Conservation (phyloP, 2,797 vertebrate genomes). For the Poecilia velifera region DNA sequence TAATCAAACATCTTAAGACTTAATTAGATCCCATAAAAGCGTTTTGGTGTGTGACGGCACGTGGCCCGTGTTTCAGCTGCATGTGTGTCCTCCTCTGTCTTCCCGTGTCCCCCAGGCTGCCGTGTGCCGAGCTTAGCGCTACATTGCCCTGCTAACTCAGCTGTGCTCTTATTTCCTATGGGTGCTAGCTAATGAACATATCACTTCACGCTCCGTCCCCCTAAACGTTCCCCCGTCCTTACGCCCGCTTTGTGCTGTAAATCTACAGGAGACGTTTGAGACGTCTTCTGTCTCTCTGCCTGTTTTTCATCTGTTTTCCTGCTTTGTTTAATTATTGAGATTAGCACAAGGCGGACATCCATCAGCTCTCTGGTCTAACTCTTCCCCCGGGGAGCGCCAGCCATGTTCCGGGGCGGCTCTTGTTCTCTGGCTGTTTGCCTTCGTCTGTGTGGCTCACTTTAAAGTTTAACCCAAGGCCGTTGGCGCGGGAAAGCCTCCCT, state of each 20-base stretch:
- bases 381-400: slow-evolving; percentile 22
- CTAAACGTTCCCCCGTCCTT: slow-evolving; percentile 8
- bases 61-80: slow-evolving; percentile 33
- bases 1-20: neutral
- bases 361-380: slow-evolving; percentile 7
- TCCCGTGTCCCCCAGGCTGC: slow-evolving; percentile 39
- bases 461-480: slow-evolving; percentile 47
- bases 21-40: neutral
- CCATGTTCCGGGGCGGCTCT: slow-evolving; percentile 10
- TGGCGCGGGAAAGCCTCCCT: slow-evolving; percentile 42
- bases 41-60: slow-evolving; percentile 13
- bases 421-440: slow-evolving; percentile 21
- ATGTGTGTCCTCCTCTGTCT: slow-evolving; percentile 40
- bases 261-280: neutral
- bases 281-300: neutral
- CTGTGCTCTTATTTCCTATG: slow-evolving; percentile 69
- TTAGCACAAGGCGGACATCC: slow-evolving; percentile 31
- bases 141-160: slow-evolving; percentile 63
- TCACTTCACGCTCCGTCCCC: slow-evolving; percentile 45
- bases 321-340: slow-evolving; percentile 54
- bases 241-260: neutral
- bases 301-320: slow-evolving; percentile 16
- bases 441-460: slow-evolving; percentile 49
- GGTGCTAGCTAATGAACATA: slow-evolving; percentile 61
- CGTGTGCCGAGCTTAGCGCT: slow-evolving; percentile 45